Base-by-base conservation (phyloP, 2,797 vertebrate genomes). In the Acanthiza pusilla region DNA sequence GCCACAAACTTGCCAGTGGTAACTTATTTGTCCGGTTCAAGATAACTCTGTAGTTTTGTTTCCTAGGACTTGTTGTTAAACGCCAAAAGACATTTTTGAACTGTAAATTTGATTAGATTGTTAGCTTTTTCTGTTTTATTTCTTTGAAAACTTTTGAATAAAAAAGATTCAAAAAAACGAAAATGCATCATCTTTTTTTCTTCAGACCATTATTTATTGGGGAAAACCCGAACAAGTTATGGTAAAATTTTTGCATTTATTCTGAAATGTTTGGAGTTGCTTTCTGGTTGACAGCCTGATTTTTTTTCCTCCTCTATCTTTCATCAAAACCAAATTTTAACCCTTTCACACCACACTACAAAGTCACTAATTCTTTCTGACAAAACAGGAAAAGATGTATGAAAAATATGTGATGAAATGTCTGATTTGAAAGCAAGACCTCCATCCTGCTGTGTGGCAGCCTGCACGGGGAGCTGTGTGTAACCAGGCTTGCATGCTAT, bases 121-220 rank as follows among this genome's bases (percentile, higher is more conserved):
- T 99, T 99, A 98, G 98, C 98, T 98, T 99, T 98, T 98, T 98
- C 98, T 99, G 98, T 99, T 98, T 98, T 96, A 98, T 98, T 99
- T 99, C 98, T 99, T 99, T 98, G 98, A 98, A 97, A 98, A 98
- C 98, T 98, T 99, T 99, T 99, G 98, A 99, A 99, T 99, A 99
- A 99, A 98, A 98, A 99, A 98, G 93, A 97, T 97, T 74, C 40
- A 97, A 97, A 96, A 90, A 93, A 98, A 97, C 23, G 38, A 98
- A 98, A 97, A 91, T 62, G 89, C 40, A 42, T 76, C 0, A 53
- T 96, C 88, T 91, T 96, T 94, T 94, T 93, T 96, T 95, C 90
- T 97, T 96, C 70, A 80, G 85, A 96, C 72, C 47, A 10, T 30
- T 40, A 43, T 78, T 82, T 75, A 34, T 0, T 45, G 30, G 34